Conservation (phyloP, 2,797 vertebrate species). For the Molothrus aeneus region DNA sequence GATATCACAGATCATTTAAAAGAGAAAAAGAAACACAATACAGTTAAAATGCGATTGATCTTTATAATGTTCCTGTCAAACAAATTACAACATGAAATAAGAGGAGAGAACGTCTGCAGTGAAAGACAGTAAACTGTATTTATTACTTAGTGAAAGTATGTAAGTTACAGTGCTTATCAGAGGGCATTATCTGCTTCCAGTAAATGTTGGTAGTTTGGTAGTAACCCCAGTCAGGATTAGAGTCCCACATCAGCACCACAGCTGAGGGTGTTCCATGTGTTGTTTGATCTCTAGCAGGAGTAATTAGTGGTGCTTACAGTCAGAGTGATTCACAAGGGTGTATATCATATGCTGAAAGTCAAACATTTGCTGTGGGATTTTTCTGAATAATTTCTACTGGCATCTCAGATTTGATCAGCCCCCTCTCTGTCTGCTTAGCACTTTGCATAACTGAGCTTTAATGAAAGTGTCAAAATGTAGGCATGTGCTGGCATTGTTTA, state of each 20-base stretch:
- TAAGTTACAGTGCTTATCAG: background rate
- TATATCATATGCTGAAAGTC: background rate
- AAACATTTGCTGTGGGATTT: background rate
- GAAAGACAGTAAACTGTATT: background rate
- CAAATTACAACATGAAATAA: background rate
- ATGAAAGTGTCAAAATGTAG: background rate
- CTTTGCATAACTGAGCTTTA: background rate
- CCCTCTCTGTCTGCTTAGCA: background rate
- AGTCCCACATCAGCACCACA: background rate
- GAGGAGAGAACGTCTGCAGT: background rate
- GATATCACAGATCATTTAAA: background rate
- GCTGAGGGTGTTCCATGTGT: background rate
- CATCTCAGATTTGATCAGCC: background rate
- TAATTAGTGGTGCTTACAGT: background rate
- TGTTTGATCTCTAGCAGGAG: background rate
- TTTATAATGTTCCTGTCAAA: constrained; percentile 1
- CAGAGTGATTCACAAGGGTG: background rate
- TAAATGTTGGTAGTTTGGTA: background rate
- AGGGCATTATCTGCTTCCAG: background rate
- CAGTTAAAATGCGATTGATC: background rate
- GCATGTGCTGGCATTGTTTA: background rate
- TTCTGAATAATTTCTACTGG: background rate
- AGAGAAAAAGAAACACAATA: background rate
- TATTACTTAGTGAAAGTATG: background rate
- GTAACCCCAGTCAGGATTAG: background rate